A percentile compares a stretch with the other conserved stretches of the same genome.
Conservation (phyloP, 2,888 invertebrate species). For the Lucinisca nassula region DNA sequence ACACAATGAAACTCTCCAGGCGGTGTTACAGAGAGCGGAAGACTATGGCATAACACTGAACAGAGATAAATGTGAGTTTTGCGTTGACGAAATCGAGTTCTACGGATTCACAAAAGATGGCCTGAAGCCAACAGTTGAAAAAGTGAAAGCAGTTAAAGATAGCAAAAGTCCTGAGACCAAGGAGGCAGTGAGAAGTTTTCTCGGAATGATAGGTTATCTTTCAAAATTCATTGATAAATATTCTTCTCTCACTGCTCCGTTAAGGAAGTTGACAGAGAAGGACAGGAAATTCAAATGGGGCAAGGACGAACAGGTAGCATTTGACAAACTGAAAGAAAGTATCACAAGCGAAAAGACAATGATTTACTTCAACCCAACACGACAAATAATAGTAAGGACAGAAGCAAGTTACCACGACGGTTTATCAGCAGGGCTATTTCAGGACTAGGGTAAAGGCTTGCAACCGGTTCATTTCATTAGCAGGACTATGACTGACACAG, state of each 20-base stretch:
- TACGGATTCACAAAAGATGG: slow-evolving; percentile 39
- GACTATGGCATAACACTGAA: slow-evolving; percentile 34
- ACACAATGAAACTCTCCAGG: slow-evolving; percentile 31
- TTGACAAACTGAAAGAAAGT: slow-evolving; percentile 18
- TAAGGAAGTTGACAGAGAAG: neutral
- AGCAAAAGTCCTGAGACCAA: slow-evolving; percentile 23
- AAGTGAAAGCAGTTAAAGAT: slow-evolving; percentile 31
- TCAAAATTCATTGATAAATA: slow-evolving; percentile 45
- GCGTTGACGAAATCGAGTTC: slow-evolving; percentile 24
- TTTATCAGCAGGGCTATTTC: slow-evolving; percentile 7
- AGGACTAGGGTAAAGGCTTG: neutral
- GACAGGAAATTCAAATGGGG: slow-evolving; percentile 23
- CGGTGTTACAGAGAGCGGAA: slow-evolving; percentile 32
- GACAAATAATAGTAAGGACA: slow-evolving; percentile 15
- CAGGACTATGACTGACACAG: slow-evolving; percentile 47
- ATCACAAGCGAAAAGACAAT: slow-evolving; percentile 15
- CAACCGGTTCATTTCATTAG: no score
- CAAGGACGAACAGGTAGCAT: slow-evolving; percentile 9
- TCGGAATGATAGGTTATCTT: slow-evolving; percentile 30
- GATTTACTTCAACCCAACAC: slow-evolving; percentile 12
- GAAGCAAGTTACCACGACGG: slow-evolving; percentile 23
- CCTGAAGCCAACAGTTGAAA: slow-evolving; percentile 30
- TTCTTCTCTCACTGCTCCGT: neutral
- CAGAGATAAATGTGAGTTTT: slow-evolving; percentile 36
- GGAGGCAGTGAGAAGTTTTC: slow-evolving; percentile 36